Conservation (phyloP, 2,113 vertebrate genomes). For the Oriolus oriolus region DNA sequence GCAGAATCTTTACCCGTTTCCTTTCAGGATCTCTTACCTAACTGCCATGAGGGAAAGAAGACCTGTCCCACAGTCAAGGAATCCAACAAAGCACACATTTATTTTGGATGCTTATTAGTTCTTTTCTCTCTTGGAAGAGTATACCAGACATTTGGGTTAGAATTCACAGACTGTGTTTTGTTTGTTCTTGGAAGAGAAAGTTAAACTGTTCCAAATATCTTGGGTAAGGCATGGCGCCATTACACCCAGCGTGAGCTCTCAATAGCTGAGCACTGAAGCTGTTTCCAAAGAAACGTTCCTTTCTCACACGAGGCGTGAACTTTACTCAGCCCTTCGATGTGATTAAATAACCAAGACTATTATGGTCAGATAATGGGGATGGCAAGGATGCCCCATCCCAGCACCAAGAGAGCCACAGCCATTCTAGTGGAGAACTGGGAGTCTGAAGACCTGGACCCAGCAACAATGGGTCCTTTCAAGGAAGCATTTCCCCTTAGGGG, state of each 20-base stretch:
- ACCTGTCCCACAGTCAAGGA: neutral
- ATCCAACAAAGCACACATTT: neutral
- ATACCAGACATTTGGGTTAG: neutral
- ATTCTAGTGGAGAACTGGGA: neutral
- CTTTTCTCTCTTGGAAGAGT: neutral
- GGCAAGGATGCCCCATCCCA: conserved; percentile 24
- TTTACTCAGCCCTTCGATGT: neutral
- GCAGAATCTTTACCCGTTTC: neutral
- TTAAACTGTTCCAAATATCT: neutral
- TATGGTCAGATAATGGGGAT: conserved; percentile 10
- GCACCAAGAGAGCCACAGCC: neutral
- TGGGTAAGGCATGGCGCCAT: neutral
- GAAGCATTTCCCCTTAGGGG: conserved; percentile 63
- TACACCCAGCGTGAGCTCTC: neutral
- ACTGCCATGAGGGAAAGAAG: neutral
- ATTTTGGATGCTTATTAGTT: neutral
- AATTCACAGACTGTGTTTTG: neutral
- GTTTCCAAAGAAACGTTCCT: neutral
- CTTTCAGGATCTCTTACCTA: neutral
- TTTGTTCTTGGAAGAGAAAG: conserved; percentile 27
- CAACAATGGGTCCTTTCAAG: conserved; percentile 63
- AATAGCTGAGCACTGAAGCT: neutral
- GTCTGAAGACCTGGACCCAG: conserved; percentile 25
- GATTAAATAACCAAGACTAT: neutral
- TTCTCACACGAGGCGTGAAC: neutral